Conservation (phyloP, 2,888 invertebrate species). For the Brachylomia viminalis region DNA sequence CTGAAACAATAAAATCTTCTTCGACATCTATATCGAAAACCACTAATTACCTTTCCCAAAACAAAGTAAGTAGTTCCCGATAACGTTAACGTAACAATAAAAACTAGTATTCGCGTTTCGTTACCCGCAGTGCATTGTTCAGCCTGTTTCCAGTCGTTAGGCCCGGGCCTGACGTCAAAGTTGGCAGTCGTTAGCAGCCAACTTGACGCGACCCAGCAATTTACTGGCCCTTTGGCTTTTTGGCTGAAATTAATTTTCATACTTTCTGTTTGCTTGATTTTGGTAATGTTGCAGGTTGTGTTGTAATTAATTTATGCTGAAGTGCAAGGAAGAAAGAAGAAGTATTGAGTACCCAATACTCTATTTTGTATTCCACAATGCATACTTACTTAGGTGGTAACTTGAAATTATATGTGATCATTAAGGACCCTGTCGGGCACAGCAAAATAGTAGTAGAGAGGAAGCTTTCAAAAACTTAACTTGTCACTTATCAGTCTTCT, state of each 20-base stretch:
- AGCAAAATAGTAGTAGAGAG: too few relatives aligned
- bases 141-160: conserved; percentile 43
- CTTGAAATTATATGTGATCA: too few relatives aligned
- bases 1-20: not conserved
- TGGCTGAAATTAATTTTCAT: conserved; percentile 30
- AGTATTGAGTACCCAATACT: too few relatives aligned
- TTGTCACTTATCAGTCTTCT: too few relatives aligned
- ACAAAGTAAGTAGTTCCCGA: not conserved
- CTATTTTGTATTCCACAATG: too few relatives aligned
- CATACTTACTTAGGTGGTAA: too few relatives aligned
- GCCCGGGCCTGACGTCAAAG: conserved; percentile 41
- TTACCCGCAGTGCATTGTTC: conserved; percentile 40
- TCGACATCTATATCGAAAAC: not conserved
- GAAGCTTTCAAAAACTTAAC: too few relatives aligned
- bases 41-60: not conserved
- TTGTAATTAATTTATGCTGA: conserved; percentile 5
- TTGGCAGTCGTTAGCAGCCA: conserved; percentile 48
- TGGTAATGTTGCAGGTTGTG: not conserved
- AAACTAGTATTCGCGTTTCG: conserved; percentile 36
- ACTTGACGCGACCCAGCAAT: conserved; percentile 43
- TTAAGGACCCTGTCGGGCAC: too few relatives aligned
- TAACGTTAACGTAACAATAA: conserved; percentile 10
- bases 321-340: too few relatives aligned
- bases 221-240: conserved; percentile 36
- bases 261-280: conserved; percentile 16